These are phyloP conservation scores for Dasysyrphus tricinctus DNA, from an alignment of 2,888 invertebrate species.

Conservation along the genomic window DNA sequence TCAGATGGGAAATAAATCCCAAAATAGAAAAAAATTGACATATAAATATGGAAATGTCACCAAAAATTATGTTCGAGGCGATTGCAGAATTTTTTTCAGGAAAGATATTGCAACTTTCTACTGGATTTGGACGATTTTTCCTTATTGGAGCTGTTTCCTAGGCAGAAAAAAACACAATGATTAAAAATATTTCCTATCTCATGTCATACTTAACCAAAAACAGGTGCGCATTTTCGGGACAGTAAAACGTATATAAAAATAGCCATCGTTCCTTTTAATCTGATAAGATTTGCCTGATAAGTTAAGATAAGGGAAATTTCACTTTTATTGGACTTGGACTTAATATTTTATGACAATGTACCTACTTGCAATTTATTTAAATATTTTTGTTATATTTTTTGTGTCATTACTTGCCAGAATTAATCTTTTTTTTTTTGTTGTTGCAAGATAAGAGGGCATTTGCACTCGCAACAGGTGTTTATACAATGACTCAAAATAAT, in stretches of 20 bases:
- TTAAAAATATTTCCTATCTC: background rate
- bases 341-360: slow-evolving; percentile 4
- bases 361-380: background rate
- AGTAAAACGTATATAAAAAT: background rate
- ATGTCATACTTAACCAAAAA: background rate
- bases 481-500: slow-evolving; percentile 17
- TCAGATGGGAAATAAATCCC: no score
- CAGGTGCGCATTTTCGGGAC: slow-evolving; percentile 41
- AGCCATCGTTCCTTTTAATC: background rate
- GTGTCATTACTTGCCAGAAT: background rate
- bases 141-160: no score
- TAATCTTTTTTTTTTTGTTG: background rate
- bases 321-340: slow-evolving; percentile 20
- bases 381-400: background rate
- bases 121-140: no score
- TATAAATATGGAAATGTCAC: no score
- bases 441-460: slow-evolving; percentile 9
- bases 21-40: no score
- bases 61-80: no score
- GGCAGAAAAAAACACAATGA: no score
- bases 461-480: slow-evolving; percentile 27
- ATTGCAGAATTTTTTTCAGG: no score
- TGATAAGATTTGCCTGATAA: slow-evolving; percentile 15
- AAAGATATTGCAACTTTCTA: no score
- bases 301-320: slow-evolving; percentile 27